phyloP scores from a whole-genome alignment of 2,797 vertebrate species.

The Falco cherrug region DNA sequence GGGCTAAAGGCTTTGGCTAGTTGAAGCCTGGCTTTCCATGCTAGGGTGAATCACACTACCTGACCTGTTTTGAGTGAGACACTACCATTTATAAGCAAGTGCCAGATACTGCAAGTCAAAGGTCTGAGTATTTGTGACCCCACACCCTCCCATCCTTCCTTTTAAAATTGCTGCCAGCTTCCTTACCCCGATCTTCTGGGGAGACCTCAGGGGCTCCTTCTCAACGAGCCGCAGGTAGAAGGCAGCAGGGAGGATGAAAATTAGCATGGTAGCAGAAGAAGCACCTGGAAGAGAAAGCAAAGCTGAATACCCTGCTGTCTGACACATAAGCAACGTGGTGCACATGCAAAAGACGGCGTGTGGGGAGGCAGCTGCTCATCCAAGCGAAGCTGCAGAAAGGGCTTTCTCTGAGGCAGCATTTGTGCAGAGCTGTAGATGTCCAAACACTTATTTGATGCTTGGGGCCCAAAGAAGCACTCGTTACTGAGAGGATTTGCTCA shows the following conservation, averaged over 20 bases:
- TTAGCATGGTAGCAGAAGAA: conserved; percentile 95
- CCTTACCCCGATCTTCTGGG: conserved; percentile 94
- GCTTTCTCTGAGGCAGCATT: background rate
- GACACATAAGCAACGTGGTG: background rate
- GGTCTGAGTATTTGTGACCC: background rate
- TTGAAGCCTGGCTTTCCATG: background rate
- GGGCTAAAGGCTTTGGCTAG: background rate
- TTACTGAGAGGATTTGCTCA: background rate
- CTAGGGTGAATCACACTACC: background rate
- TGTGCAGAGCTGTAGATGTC: background rate
- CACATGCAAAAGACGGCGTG: background rate
- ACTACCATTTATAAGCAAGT: background rate
- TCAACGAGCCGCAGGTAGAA: conserved; percentile 96
- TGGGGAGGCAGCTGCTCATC: background rate
- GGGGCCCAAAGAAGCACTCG: accelerated
- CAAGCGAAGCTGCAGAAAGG: background rate
- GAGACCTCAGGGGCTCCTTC: conserved; percentile 85
- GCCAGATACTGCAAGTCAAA: background rate
- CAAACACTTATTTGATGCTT: background rate
- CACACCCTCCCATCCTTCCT: background rate
- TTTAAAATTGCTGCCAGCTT: background rate
- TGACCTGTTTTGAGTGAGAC: background rate
- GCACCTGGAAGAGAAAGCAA: conserved; percentile 80
- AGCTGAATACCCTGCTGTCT: background rate
- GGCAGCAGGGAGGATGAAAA: conserved; percentile 94